Evolutionary conservation across 2,113 vertebrate genomes (phyloP).

Genomic region (Pollachius pollachius): DNA sequence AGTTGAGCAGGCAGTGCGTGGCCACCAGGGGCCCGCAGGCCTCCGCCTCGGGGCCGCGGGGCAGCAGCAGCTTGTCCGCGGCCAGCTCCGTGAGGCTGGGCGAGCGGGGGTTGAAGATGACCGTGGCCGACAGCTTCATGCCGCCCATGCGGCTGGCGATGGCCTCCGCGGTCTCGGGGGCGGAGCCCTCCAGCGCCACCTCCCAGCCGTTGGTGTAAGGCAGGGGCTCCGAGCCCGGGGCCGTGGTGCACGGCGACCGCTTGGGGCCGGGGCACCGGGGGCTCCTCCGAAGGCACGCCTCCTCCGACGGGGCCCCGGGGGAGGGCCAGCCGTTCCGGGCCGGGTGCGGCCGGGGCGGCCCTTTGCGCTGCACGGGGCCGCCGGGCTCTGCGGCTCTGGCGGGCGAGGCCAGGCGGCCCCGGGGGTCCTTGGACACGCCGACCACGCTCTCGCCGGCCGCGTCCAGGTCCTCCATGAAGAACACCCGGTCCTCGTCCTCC

Average conservation of each 20-base stretch:
- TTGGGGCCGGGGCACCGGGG: constrained; percentile 55
- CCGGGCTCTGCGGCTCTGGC: constrained; percentile 54
- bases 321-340: constrained; percentile 62
- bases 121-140: constrained; percentile 96
- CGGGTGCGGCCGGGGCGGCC: constrained; percentile 24
- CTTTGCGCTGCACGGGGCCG: constrained; percentile 28
- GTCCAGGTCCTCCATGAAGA: constrained; percentile 95
- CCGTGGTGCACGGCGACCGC: constrained; percentile 30
- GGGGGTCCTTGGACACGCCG: constrained; percentile 56
- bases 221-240: constrained; percentile 61
- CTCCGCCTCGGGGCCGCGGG: constrained; percentile 60
- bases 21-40: constrained; percentile 78
- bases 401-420: constrained; percentile 35
- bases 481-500: constrained; percentile 87
- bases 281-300: constrained; percentile 60
- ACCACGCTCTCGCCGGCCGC: constrained; percentile 67
- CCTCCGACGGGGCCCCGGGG: constrained; percentile 51
- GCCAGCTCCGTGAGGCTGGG: constrained; percentile 73
- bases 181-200: constrained; percentile 63
- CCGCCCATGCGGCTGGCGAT: constrained; percentile 94
- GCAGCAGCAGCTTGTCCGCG: constrained; percentile 66
- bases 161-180: constrained; percentile 81
- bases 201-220: constrained; percentile 86
- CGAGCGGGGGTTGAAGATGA: constrained; percentile 95
- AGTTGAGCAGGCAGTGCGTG: constrained; percentile 88